These are phyloP conservation scores for Acinonyx jubatus DNA, from an alignment of 2,113 vertebrate genomes.

Conservation along the genomic window DNA sequence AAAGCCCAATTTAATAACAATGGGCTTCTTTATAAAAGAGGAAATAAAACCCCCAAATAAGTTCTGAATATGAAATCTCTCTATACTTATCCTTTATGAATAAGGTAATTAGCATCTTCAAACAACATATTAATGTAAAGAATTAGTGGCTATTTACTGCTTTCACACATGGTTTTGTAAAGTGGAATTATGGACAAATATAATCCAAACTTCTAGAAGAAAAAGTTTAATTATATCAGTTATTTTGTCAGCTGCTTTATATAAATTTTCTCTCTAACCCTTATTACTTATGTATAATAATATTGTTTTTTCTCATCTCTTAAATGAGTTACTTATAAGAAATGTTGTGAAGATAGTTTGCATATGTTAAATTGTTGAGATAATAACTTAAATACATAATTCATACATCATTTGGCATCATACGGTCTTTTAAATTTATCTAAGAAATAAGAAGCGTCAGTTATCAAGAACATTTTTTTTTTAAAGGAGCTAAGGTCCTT, in stretches of 20 bases:
- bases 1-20: conserved; percentile 3
- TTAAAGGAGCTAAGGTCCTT: neutral
- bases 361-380: neutral
- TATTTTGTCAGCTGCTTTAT: neutral
- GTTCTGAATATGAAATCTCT: neutral
- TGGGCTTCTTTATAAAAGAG: neutral
- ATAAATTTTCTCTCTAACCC: neutral
- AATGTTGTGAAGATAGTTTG: neutral
- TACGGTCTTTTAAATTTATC: neutral
- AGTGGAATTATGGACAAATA: neutral
- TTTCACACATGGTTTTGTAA: neutral
- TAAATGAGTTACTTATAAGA: neutral
- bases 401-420: neutral
- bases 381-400: neutral
- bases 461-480: neutral
- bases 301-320: neutral
- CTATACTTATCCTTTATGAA: neutral
- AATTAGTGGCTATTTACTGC: conserved; percentile 9
- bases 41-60: neutral
- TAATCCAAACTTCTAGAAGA: neutral
- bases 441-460: neutral
- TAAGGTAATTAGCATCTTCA: neutral
- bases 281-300: neutral
- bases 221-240: neutral
- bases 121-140: neutral